These are phyloP conservation scores for Helicolenus hilgendorfi DNA, from an alignment of 2,797 vertebrate species.

Conservation along the genomic window DNA sequence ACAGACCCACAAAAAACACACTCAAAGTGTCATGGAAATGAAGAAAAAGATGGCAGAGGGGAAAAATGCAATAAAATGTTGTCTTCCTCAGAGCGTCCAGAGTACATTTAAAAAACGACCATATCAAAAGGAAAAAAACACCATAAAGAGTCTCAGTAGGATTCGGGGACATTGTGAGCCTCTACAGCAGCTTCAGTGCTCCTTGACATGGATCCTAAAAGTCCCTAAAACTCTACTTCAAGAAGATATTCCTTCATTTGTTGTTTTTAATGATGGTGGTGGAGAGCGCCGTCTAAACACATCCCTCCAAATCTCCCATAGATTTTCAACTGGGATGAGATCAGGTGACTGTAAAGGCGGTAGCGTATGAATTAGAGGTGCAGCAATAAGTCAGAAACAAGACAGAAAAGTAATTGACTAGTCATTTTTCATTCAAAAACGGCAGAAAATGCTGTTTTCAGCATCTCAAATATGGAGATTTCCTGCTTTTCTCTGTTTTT, in stretches of 20 bases:
- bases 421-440: too few relatives aligned
- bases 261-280: neutral
- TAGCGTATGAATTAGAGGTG: neutral
- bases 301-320: accelerated
- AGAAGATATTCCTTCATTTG: neutral
- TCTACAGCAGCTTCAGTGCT: neutral
- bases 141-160: neutral
- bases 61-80: neutral
- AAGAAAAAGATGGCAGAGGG: neutral
- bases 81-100: neutral
- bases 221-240: neutral
- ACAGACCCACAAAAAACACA: slow-evolving; percentile 14
- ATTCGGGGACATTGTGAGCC: neutral
- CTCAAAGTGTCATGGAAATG: neutral
- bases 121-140: neutral
- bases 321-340: neutral
- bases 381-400: accelerated
- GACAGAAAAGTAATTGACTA: too few relatives aligned
- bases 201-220: neutral
- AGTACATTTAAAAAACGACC: neutral
- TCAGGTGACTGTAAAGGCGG: neutral
- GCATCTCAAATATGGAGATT: too few relatives aligned
- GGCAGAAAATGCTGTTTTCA: too few relatives aligned
- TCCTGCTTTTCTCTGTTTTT: too few relatives aligned
- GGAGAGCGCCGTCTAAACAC: neutral